Percentiles rank a stretch among this genome's conserved stretches.
Evolutionary conservation across 2,113 vertebrate species (phyloP).

Genomic region (Pitta sordida): DNA sequence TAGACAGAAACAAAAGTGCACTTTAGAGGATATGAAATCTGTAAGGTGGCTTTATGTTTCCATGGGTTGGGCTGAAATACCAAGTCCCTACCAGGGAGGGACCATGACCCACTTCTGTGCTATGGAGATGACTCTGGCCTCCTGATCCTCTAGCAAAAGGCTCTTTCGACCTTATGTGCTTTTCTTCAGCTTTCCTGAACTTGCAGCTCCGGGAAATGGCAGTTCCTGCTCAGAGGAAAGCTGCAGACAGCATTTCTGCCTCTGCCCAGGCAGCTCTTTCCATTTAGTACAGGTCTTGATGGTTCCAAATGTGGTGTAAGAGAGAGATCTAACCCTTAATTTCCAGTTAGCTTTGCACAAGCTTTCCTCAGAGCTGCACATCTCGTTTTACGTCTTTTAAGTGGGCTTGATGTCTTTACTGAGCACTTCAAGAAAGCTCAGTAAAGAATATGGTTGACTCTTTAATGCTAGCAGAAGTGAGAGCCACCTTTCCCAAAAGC

Average conservation of each 20-base stretch:
- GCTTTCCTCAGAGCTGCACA: not conserved
- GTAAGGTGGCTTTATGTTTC: not conserved
- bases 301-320: not conserved
- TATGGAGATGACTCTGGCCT: not conserved
- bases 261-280: not conserved
- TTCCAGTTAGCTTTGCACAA: not conserved
- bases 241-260: not conserved
- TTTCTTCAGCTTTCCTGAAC: not conserved
- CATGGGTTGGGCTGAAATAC: not conserved
- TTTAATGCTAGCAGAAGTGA: not conserved
- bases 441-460: not conserved
- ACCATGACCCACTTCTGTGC: not conserved
- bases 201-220: not conserved
- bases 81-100: rapidly evolving
- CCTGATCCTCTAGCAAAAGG: not conserved
- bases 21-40: not conserved
- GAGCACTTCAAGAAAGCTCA: not conserved
- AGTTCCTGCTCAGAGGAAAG: not conserved
- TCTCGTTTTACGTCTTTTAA: not conserved
- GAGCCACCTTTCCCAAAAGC: not conserved
- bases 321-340: not conserved
- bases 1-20: not conserved
- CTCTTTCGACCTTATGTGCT: not conserved
- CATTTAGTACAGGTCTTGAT: not conserved
- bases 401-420: not conserved